Conservation (phyloP, 2,888 invertebrate species). For the Tetranychus piercei region DNA sequence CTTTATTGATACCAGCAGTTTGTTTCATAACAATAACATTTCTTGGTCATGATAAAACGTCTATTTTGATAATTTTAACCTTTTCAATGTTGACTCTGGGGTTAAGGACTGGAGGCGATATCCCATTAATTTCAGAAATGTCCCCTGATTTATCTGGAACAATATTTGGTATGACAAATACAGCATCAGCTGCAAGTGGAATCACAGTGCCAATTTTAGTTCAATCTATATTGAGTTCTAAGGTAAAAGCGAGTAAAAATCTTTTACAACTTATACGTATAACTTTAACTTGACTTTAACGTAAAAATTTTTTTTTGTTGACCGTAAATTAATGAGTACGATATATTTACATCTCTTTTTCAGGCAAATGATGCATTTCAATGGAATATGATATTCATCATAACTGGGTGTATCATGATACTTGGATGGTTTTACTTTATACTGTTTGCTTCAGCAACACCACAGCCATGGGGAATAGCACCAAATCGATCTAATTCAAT, state of each 20-base stretch:
- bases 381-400: background rate
- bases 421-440: background rate
- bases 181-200: background rate
- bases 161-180: background rate
- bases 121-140: background rate
- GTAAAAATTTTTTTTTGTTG: no score
- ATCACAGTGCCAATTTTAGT: background rate
- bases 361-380: background rate
- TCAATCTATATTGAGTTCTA: background rate
- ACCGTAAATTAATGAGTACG: background rate
- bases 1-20: background rate
- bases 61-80: background rate
- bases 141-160: background rate
- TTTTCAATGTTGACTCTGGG: background rate
- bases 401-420: background rate
- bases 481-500: slow-evolving; percentile 2
- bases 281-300: no score
- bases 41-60: background rate
- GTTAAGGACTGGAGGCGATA: background rate
- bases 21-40: background rate
- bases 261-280: no score
- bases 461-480: slow-evolving; percentile 5
- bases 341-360: background rate
- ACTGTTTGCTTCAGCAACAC: background rate
- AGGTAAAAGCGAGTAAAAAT: background rate